These are phyloP conservation scores for Aethina tumida DNA, from an alignment of 1,140 invertebrate genomes.

Conservation along the genomic window DNA sequence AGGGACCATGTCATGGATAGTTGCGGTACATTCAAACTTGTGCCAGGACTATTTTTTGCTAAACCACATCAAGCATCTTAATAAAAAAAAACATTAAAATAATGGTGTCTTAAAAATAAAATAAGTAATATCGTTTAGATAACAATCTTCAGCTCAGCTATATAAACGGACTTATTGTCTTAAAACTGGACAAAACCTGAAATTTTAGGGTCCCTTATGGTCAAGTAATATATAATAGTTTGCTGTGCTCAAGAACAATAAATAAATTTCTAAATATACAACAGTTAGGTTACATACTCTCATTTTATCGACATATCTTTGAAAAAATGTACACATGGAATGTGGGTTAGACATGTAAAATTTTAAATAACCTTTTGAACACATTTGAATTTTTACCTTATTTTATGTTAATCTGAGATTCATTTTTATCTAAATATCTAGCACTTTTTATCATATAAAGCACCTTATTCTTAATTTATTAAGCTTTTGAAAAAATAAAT, in stretches of 20 bases:
- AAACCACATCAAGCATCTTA: too few relatives aligned
- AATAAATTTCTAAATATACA: constrained; percentile 23
- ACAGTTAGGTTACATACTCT: constrained; percentile 16
- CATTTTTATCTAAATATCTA: constrained; percentile 6
- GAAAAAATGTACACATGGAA: constrained; percentile 14
- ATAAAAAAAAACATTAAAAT: too few relatives aligned
- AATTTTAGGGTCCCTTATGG: constrained; percentile 16
- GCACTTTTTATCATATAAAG: too few relatives aligned
- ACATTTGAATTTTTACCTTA: constrained; percentile 15
- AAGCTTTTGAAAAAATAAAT: constrained; percentile 5
- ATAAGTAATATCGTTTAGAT: too few relatives aligned
- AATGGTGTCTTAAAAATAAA: too few relatives aligned
- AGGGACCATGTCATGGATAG: too few relatives aligned
- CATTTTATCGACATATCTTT: constrained; percentile 4
- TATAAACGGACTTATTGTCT: constrained; percentile 18
- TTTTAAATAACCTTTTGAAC: constrained; percentile 19
- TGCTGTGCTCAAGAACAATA: constrained; percentile 11
- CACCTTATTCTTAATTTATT: constrained; percentile 6
- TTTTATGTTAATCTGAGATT: constrained; percentile 15
- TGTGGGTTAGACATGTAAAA: constrained; percentile 15
- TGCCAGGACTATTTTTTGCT: too few relatives aligned
- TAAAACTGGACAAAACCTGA: constrained; percentile 7
- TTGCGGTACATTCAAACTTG: too few relatives aligned
- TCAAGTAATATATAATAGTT: constrained; percentile 2
- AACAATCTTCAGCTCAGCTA: too few relatives aligned